Percentiles rank a stretch among this genome's conserved stretches.
phyloP scores from a whole-genome alignment of 1,140 invertebrate genomes.

The Acyrthosiphon pisum region DNA sequence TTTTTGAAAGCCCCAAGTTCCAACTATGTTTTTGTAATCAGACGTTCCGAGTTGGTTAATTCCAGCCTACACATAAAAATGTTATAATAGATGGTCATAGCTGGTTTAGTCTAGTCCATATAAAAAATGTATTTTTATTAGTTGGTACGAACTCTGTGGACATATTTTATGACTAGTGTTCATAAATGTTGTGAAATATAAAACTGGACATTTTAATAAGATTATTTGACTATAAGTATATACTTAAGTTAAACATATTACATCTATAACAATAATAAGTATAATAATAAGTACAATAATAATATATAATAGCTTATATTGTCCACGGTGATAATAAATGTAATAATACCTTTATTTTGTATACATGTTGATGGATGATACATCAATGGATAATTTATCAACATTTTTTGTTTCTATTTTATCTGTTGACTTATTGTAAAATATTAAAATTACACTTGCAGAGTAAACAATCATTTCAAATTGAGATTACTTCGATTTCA shows the following conservation, averaged over 20 bases:
- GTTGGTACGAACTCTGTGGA: background rate
- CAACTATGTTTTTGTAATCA: conserved; percentile 1
- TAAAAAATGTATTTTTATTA: background rate
- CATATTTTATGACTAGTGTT: background rate
- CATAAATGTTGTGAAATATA: background rate
- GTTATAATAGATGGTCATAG: background rate
- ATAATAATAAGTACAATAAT: too few relatives aligned
- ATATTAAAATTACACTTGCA: background rate
- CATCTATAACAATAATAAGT: too few relatives aligned
- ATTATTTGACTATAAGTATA: background rate
- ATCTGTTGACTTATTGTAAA: too few relatives aligned
- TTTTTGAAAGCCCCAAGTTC: background rate
- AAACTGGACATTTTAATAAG: background rate
- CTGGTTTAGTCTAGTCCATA: background rate
- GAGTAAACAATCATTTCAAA: background rate
- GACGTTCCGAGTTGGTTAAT: background rate
- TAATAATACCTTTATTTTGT: too few relatives aligned
- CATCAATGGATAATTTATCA: background rate
- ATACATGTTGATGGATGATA: too few relatives aligned
- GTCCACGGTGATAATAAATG: too few relatives aligned
- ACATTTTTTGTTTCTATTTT: too few relatives aligned
- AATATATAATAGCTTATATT: too few relatives aligned
- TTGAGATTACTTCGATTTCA: background rate
- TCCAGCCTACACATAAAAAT: background rate
- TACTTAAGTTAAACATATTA: background rate